Conservation (phyloP, 2,113 vertebrate species). For the Zosterops japonicus region DNA sequence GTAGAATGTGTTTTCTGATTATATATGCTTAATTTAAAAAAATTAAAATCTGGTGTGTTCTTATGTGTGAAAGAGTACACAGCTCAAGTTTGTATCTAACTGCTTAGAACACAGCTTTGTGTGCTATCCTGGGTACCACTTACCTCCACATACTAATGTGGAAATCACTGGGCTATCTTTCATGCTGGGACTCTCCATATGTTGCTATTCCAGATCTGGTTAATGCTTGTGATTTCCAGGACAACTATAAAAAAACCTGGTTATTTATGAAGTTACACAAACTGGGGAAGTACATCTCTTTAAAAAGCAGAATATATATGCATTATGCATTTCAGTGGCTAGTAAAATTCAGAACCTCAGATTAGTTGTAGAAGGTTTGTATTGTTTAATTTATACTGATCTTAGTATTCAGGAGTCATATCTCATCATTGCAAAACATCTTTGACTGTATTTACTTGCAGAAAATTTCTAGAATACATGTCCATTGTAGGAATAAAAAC, state of each 20-base stretch:
- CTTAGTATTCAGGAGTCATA: not conserved
- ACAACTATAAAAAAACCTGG: not conserved
- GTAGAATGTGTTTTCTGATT: not conserved
- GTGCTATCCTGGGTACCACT: not conserved
- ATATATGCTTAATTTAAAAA: not conserved
- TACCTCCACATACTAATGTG: not conserved
- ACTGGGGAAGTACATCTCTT: not conserved
- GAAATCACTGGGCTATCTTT: not conserved
- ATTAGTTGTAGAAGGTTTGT: not conserved
- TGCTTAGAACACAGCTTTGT: not conserved
- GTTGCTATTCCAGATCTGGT: not conserved
- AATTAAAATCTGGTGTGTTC: not conserved
- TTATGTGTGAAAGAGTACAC: not conserved
- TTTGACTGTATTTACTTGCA: not conserved
- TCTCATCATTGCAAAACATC: not conserved
- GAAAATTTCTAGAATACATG: not conserved
- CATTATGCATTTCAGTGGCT: not conserved
- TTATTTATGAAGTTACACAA: not conserved
- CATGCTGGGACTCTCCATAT: not conserved
- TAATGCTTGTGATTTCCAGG: not conserved
- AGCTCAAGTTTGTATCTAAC: not conserved
- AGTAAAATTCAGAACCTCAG: not conserved
- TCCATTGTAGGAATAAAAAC: not conserved
- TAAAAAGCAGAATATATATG: not conserved
- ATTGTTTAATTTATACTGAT: not conserved